A percentile compares a stretch with the other conserved stretches of the same genome.
These are phyloP conservation scores for Drosophila teissieri DNA, from an alignment of 1,140 invertebrate genomes.

Conservation along the genomic window DNA sequence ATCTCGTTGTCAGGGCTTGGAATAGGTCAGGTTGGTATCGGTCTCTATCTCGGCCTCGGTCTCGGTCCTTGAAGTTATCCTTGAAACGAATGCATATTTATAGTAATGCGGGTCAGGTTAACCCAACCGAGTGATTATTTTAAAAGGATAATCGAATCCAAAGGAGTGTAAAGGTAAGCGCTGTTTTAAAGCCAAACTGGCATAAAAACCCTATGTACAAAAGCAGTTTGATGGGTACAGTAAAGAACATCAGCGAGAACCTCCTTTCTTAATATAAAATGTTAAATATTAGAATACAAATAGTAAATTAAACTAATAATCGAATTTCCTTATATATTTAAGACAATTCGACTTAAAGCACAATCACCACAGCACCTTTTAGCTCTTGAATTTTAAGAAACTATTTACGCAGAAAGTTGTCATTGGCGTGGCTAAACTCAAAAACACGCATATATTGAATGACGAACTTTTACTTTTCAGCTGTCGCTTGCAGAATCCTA, in stretches of 20 bases:
- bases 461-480: slow-evolving; percentile 74
- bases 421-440: slow-evolving; percentile 54
- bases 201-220: not conserved
- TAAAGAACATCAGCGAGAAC: too few species aligned
- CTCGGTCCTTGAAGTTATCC: slow-evolving; percentile 17
- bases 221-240: not conserved
- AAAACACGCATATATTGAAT: slow-evolving; percentile 70
- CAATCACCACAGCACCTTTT: too few species aligned
- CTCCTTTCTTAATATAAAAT: not conserved
- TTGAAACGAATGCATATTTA: slow-evolving; percentile 43
- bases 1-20: slow-evolving; percentile 29
- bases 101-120: slow-evolving; percentile 19
- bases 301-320: not conserved
- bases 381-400: slow-evolving; percentile 35
- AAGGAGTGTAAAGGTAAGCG: slow-evolving; percentile 7
- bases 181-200: not conserved
- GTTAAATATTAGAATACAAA: not conserved
- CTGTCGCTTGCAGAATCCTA: slow-evolving; percentile 19
- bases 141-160: slow-evolving; percentile 22
- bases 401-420: slow-evolving; percentile 1
- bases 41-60: not conserved
- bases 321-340: not conserved
- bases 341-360: not conserved
- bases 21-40: slow-evolving; percentile 24
- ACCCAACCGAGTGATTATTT: slow-evolving; percentile 33